Base-by-base conservation (phyloP, 1,140 invertebrate genomes). In the Eupristina koningsbergeri region DNA sequence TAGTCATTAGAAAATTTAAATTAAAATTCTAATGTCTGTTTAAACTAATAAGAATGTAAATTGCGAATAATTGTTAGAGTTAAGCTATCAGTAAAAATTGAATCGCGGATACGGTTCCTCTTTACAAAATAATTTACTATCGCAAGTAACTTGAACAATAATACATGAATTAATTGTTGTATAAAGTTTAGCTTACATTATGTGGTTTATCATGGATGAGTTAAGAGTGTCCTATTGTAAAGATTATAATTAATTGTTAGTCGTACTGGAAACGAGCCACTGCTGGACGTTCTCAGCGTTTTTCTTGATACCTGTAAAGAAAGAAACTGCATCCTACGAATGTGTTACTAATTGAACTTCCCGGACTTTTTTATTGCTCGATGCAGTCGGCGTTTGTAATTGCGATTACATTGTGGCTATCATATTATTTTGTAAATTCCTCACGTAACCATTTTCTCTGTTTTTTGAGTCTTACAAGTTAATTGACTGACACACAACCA, bases 181-280 rank as follows among this genome's bases (percentile, higher is more conserved):
- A n/a, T n/a, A 11, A 26, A 63, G 26, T n/a, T 63, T 63, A 6
- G 47, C 47, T 7, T 50, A 15, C 47, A 17, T 58, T 26, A 3
- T 3, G 53, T 5, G 6, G 41, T 45, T 45, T 45, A 45, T 45
- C 41, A n/a, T n/a, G n/a, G n/a, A n/a, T n/a, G n/a, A n/a, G n/a
- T n/a, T n/a, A n/a, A n/a, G n/a, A n/a, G 61, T 29, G n/a, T 22
- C n/a, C 80, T 41, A 71, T 74, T 71, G 80, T 81, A 75, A 74
- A 45, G 73, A 29, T 39, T 76, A 47, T 82, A 77, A 82, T 82
- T 77, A 76, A 82, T 82, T 67, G 81, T 50, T 41, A 61, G 74
- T 36, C 50, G 45, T 61, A 77, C 73, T 77, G 76, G 67, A 77
- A 53, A 36, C 61, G 53, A 29, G 36, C 61, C 61, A 22, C n/a